Evolutionary conservation across 2,113 vertebrate genomes (phyloP).

Genomic region (Apodemus sylvaticus): DNA sequence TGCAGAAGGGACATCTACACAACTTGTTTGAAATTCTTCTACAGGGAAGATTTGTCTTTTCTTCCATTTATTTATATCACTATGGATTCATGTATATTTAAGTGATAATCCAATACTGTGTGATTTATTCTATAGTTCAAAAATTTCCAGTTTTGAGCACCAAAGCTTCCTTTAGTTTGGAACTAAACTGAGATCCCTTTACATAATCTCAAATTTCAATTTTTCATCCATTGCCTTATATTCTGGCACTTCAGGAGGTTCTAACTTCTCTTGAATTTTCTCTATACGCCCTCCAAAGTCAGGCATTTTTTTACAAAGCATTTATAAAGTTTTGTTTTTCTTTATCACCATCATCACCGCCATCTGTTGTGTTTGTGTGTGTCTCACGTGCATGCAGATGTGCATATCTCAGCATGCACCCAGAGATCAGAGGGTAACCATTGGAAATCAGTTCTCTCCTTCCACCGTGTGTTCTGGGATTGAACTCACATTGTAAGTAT

Average conservation of each 20-base stretch:
- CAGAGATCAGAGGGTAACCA: background rate
- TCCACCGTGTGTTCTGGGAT: background rate
- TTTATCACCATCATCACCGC: background rate
- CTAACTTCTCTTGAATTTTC: background rate
- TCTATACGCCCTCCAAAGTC: background rate
- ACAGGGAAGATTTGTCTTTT: background rate
- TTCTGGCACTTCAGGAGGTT: background rate
- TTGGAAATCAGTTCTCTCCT: background rate
- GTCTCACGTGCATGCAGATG: no score
- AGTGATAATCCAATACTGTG: background rate
- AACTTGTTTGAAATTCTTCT: constrained; percentile 18
- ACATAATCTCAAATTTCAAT: background rate
- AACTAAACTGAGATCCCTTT: background rate
- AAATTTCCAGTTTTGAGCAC: background rate
- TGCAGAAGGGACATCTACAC: background rate
- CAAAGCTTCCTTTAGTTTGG: background rate
- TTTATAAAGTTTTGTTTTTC: background rate
- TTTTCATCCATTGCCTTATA: background rate
- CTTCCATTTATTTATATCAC: background rate
- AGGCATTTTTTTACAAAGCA: background rate
- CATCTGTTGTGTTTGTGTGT: background rate
- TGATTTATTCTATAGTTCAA: constrained; percentile 24
- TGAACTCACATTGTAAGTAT: background rate
- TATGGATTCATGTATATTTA: constrained; percentile 1
- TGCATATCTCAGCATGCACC: background rate